Base-by-base conservation (phyloP, 2,113 vertebrate genomes). In the Haplochromis burtoni region DNA sequence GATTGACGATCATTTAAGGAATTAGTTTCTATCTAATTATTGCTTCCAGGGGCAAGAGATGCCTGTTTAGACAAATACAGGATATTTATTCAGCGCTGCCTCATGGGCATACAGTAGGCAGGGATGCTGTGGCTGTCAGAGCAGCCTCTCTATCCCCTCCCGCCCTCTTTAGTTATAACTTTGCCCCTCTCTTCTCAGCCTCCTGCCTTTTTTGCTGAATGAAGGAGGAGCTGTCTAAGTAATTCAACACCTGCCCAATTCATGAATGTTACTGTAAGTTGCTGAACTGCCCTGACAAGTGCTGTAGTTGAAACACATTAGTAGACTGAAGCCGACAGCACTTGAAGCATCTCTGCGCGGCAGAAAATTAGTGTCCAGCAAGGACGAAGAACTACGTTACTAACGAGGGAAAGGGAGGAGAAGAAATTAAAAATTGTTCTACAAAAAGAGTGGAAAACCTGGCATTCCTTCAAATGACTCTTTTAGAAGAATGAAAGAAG, bases 161-260 rank as follows among this genome's bases (percentile, higher is more conserved):
- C 87, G 53, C 90, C 89, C 85, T 92, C 79, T 80, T 57, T 31
- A 55, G 16, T 84, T 71, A 45, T 87, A 82, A 89, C 89, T 90
- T 90, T 91, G 66, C 88, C 87, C 84, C 88, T 89, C 85, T 93
- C 83, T 90, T 88, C 87, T 90, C 81, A 86, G 84, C 86, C 78
- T 92, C 87, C 66, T 87, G 83, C 83, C 82, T 93, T 94, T 92
- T 91, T 92, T 81, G 68, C 94, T 91, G 95, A 63, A 94, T 95
- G 93, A 89, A 96, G 97, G 97, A 97, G 96, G 97, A 93, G 95
- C 96, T 33, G 85, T 91, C 94, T 88, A 66, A 90, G 98, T 98
- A 98, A 98, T 96, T 93, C 96, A 97, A 98, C 96, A 98, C 98
- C 97, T 98, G 97, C 93, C 91, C 92, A 86, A 95, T 95, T 96